Conservation (phyloP, 2,888 invertebrate species). For the Meganola albula region DNA sequence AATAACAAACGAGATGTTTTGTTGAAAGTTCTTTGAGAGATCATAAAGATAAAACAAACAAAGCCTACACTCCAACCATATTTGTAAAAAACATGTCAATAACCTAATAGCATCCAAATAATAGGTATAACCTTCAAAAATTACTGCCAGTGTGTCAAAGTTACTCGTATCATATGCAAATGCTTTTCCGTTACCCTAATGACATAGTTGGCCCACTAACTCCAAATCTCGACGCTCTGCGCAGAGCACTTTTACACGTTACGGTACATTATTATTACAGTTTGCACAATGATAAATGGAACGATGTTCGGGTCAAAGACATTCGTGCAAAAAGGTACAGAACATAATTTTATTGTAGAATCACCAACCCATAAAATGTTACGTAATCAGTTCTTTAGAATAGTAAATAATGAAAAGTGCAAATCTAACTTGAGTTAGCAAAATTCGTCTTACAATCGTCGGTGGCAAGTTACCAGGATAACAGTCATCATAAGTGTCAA, state of each 20-base stretch:
- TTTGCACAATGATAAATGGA: constrained; percentile 54
- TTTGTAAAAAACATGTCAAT: too few species aligned
- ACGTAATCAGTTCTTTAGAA: too few species aligned
- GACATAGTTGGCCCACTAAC: constrained; percentile 65
- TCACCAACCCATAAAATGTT: constrained; percentile 38
- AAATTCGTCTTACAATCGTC: too few species aligned
- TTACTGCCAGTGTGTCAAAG: constrained; percentile 17
- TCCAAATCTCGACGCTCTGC: constrained; percentile 45
- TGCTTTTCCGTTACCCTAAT: constrained; percentile 65
- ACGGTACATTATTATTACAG: constrained; percentile 61
- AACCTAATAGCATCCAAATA: too few species aligned
- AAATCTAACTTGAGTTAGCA: too few species aligned
- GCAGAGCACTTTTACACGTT: constrained; percentile 54
- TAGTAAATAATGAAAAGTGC: constrained; percentile 28
- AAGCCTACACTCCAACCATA: too few species aligned
- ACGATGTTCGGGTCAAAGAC: constrained; percentile 65
- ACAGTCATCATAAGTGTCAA: too few species aligned
- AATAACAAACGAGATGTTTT: too few species aligned
- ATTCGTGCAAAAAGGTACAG: constrained; percentile 36
- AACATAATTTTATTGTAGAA: constrained; percentile 34
- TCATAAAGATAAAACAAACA: too few species aligned
- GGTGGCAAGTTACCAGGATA: too few species aligned
- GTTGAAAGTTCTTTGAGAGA: too few species aligned
- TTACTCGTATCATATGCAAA: constrained; percentile 51
- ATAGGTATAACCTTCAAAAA: constrained; percentile 8